A percentile compares a stretch with the other conserved stretches of the same genome.
Evolutionary conservation across 2,888 invertebrate genomes (phyloP).

Genomic region (Tenthredo livida): DNA sequence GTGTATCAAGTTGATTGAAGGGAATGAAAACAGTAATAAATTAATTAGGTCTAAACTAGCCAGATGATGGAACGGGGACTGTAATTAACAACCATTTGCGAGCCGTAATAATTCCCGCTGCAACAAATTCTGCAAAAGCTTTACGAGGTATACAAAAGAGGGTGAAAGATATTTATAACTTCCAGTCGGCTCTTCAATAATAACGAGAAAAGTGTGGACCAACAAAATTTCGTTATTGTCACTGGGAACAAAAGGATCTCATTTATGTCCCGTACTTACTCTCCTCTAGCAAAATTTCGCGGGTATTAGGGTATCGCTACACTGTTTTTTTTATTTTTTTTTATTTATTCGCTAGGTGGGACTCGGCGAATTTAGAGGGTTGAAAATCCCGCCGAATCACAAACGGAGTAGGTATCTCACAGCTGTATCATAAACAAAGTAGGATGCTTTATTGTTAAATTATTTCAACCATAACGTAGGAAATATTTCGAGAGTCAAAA

Average conservation of each 20-base stretch:
- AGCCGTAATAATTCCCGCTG: background rate
- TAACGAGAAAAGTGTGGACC: slow-evolving; percentile 26
- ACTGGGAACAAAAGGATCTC: slow-evolving; percentile 35
- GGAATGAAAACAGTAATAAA: slow-evolving; percentile 2
- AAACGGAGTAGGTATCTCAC: background rate
- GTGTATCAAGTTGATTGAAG: background rate
- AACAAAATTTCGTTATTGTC: slow-evolving; percentile 33
- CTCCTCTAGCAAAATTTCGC: background rate
- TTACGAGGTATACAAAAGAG: slow-evolving; percentile 24
- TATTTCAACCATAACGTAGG: background rate
- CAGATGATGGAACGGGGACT: background rate
- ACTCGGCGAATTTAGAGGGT: background rate
- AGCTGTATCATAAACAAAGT: background rate
- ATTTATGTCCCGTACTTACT: slow-evolving; percentile 18
- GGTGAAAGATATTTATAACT: slow-evolving; percentile 37
- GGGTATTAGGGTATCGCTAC: background rate
- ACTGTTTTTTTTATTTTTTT: background rate
- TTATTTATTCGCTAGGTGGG: background rate
- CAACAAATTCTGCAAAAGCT: slow-evolving; percentile 20
- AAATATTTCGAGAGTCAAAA: background rate
- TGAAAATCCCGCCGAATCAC: background rate
- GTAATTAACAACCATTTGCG: slow-evolving; percentile 7
- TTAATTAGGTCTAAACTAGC: slow-evolving; percentile 19
- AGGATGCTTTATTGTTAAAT: background rate
- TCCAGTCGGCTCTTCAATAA: slow-evolving; percentile 22